These are phyloP conservation scores for Catocala fraxini DNA, from an alignment of 2,888 invertebrate genomes.

Conservation along the genomic window DNA sequence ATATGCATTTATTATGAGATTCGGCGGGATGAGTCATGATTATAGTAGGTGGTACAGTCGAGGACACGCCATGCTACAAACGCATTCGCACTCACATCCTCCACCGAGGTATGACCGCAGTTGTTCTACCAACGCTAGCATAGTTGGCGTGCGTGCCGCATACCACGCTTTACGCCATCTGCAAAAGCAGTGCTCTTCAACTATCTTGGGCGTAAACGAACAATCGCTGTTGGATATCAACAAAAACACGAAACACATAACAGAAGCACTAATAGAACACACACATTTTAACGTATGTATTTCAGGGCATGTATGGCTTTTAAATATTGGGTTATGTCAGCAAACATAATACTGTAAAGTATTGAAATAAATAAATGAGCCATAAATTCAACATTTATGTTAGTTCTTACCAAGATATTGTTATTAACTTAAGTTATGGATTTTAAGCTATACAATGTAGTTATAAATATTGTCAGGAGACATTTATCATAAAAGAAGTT, in stretches of 20 bases:
- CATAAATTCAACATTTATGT: no score
- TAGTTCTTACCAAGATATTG: no score
- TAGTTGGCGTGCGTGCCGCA: constrained; percentile 80
- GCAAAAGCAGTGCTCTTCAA: constrained; percentile 77
- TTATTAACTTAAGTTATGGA: no score
- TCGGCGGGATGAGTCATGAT: constrained; percentile 33
- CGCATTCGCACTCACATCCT: constrained; percentile 84
- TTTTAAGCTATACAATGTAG: no score
- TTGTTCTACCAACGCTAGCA: constrained; percentile 87
- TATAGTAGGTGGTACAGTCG: constrained; percentile 22
- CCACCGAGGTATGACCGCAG: constrained; percentile 85
- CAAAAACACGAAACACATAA: constrained; percentile 22
- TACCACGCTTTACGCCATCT: constrained; percentile 84
- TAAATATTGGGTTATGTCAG: no score
- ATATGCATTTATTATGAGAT: constrained; percentile 20
- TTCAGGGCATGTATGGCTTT: neutral
- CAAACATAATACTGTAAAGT: no score
- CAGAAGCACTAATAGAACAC: constrained; percentile 16
- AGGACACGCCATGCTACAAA: constrained; percentile 64
- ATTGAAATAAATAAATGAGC: no score
- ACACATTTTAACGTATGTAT: neutral
- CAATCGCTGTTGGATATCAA: constrained; percentile 22
- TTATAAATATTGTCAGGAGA: no score
- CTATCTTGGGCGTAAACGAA: constrained; percentile 41
- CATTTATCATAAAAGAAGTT: no score